Evolutionary conservation across 53 echinoderm and acorn worm genomes (phyloP), one percentile per base, ranked within the genome.

Genomic region (Temnopleurus reevesii): DNA sequence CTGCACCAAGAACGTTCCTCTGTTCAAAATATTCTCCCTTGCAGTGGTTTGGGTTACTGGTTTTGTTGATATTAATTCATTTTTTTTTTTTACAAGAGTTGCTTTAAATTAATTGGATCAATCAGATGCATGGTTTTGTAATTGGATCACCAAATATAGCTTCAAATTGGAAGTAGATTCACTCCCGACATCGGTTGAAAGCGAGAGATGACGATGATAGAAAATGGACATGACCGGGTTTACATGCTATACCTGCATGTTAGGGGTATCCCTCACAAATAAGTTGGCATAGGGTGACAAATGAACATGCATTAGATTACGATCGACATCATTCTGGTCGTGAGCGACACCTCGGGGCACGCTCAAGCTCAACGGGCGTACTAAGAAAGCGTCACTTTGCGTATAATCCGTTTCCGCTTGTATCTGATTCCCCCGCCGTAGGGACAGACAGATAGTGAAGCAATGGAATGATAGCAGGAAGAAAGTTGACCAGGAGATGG

Each of bases 371-470:
- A 49, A 49, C 79, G 79, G 46, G 79, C 79, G 79, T 79, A 49
- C 51, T 26, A 13, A 46, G 79, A 47, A 79, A 79, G 79, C 79
- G 79, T 79, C 79, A 83, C 83, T 83, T 54, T 83, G 54, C 34
- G 31, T 54, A 53, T 83, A 83, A 83, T 83, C 83, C 83, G 55
- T 83, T 83, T 83, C 83, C 83, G 83, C 83, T 83, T 55, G 54
- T 83, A 83, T 55, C 55, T 83, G 54, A 83, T 53, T 53, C 55
- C 19, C 46, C 55, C 31, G 83, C 83, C 33, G 21, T 53, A 55
- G 83, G 53, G 53, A 31, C 21, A 36, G 31, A 36, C 27, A 81
- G 81, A 81, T 18, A 56, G 83, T 83, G 17, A 83, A 83, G 83
- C 28, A 30, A 12, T 9, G 30, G 12, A 83, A 55, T 35, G 33